These are phyloP conservation scores for Nyctalus aviator DNA, from an alignment of 2,797 vertebrate genomes.

Conservation along the genomic window DNA sequence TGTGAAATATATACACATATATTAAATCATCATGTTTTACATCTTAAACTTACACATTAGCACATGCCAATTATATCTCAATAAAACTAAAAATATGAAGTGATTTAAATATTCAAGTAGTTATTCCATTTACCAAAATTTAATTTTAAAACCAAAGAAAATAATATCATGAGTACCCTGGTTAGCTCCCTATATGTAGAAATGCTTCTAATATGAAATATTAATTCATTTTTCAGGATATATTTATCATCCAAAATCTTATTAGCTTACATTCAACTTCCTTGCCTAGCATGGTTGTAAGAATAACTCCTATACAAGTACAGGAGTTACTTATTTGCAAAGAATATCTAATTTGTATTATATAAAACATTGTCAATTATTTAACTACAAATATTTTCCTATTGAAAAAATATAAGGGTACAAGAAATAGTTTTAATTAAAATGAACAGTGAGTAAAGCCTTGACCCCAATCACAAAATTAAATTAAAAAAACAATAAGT, in stretches of 20 bases:
- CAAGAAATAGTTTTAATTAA: background rate
- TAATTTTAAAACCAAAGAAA: background rate
- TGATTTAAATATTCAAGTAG: background rate
- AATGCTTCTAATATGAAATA: background rate
- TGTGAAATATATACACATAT: background rate
- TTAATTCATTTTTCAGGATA: background rate
- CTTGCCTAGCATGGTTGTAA: background rate
- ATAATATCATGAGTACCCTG: background rate
- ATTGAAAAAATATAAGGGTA: background rate
- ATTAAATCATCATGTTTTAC: background rate
- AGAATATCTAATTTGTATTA: background rate
- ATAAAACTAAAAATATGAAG: background rate
- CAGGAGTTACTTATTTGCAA: background rate
- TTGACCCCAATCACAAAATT: slow-evolving; percentile 3
- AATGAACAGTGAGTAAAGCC: background rate
- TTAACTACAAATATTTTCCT: background rate
- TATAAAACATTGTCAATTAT: slow-evolving; percentile 7
- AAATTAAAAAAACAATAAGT: background rate
- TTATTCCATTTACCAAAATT: background rate
- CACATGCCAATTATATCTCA: background rate
- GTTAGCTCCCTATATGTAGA: background rate
- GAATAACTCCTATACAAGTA: background rate
- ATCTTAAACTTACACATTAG: background rate
- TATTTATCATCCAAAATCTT: background rate
- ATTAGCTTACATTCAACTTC: background rate